Conservation (phyloP, 2,888 invertebrate species). For the Trichacis sp. region DNA sequence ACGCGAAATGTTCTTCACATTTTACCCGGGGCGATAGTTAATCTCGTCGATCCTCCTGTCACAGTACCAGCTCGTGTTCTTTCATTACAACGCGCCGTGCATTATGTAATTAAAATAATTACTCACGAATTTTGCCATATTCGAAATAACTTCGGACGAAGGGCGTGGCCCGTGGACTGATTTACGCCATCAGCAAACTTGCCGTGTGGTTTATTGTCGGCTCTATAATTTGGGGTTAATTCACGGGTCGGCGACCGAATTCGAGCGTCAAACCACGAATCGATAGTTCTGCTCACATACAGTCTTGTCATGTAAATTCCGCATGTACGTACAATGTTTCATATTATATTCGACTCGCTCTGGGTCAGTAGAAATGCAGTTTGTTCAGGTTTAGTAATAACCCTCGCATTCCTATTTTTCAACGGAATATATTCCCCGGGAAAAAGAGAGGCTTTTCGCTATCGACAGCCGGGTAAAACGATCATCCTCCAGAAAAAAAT, state of each 20-base stretch:
- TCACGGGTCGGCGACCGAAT: slow-evolving; percentile 62
- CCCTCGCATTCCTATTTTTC: not conserved
- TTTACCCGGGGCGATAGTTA: slow-evolving; percentile 1
- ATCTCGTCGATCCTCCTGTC: not conserved
- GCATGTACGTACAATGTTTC: slow-evolving; percentile 53
- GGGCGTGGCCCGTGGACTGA: slow-evolving; percentile 61
- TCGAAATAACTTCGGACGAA: slow-evolving; percentile 40
- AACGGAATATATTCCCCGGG: not conserved
- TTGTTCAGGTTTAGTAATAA: slow-evolving; percentile 11
- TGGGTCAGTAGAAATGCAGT: slow-evolving; percentile 26
- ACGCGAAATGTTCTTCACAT: not conserved
- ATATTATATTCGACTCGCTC: slow-evolving; percentile 41
- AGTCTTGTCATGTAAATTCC: slow-evolving; percentile 65
- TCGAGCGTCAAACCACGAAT: slow-evolving; percentile 67
- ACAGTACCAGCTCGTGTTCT: slow-evolving; percentile 4
- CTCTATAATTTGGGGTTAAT: slow-evolving; percentile 68
- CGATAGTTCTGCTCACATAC: slow-evolving; percentile 60
- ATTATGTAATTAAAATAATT: slow-evolving; percentile 26
- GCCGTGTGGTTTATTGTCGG: slow-evolving; percentile 61
- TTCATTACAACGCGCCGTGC: slow-evolving; percentile 5
- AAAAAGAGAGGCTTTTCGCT: not conserved
- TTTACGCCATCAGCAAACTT: slow-evolving; percentile 61
- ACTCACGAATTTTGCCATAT: slow-evolving; percentile 30
- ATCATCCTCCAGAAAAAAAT: no score
- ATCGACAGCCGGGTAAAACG: not conserved